These are phyloP conservation scores for Oscheius sp. DNA, from an alignment of 2,888 invertebrate species.

Conservation along the genomic window DNA sequence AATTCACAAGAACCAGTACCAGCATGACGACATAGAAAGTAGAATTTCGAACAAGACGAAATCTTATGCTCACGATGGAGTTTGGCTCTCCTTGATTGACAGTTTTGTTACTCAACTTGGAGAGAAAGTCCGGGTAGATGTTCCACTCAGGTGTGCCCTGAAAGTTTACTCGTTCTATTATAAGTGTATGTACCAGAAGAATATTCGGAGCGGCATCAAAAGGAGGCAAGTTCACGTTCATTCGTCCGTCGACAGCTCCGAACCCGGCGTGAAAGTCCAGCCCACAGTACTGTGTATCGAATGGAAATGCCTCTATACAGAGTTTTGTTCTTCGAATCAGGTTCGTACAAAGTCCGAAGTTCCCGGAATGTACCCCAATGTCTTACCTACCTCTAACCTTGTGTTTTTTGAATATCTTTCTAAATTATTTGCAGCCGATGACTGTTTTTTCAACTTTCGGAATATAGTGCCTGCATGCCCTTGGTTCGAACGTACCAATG, in stretches of 20 bases:
- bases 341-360: too few species aligned
- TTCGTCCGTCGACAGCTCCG: neutral
- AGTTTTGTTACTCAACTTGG: neutral
- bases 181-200: too few species aligned
- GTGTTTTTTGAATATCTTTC: neutral
- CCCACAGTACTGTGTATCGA: neutral
- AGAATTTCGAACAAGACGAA: neutral
- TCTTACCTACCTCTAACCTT: too few species aligned
- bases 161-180: neutral
- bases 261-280: neutral
- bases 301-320: neutral
- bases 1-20: neutral
- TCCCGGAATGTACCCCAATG: too few species aligned
- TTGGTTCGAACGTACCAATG: neutral
- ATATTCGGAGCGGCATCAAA: too few species aligned
- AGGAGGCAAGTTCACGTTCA: too few species aligned
- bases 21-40: neutral
- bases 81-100: neutral
- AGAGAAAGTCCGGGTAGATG: neutral
- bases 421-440: neutral
- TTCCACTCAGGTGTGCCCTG: neutral
- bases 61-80: neutral
- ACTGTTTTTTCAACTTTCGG: too few species aligned
- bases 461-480: neutral
- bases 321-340: too few species aligned